These are phyloP conservation scores for Trypoxylus dichotomus DNA, from an alignment of 1,140 invertebrate species.

Conservation along the genomic window DNA sequence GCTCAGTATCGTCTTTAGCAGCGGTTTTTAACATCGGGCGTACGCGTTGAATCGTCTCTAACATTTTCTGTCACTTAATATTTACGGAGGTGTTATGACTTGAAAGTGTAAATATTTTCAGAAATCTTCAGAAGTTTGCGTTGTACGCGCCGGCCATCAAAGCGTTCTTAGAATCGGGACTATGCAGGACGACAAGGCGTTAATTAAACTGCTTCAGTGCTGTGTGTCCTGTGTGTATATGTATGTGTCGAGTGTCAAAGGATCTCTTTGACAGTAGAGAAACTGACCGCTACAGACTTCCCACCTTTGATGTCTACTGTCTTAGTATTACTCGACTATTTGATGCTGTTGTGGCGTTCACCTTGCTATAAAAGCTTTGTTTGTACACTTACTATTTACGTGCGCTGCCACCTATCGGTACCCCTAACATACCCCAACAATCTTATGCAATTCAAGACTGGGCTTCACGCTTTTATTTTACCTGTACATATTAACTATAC, in stretches of 20 bases:
- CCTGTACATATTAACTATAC: too few relatives aligned
- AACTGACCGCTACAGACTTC: constrained; percentile 48
- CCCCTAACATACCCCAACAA: not conserved
- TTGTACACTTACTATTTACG: constrained; percentile 26
- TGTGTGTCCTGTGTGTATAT: constrained; percentile 37
- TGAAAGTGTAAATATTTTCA: constrained; percentile 26
- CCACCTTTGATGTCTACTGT: constrained; percentile 51
- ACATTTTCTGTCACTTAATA: constrained; percentile 22
- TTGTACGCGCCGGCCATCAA: constrained; percentile 32
- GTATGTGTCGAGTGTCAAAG: constrained; percentile 51
- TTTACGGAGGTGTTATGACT: constrained; percentile 23
- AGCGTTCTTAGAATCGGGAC: constrained; percentile 48
- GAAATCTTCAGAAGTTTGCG: constrained; percentile 20
- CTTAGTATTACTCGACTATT: constrained; percentile 51
- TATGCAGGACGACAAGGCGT: constrained; percentile 45
- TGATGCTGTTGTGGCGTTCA: constrained; percentile 51
- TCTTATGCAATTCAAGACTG: not conserved
- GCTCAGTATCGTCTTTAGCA: not conserved
- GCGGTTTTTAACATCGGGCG: not conserved
- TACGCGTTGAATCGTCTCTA: not conserved
- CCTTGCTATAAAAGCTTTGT: constrained; percentile 36
- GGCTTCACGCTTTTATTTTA: not conserved
- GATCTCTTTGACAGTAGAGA: constrained; percentile 45
- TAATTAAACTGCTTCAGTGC: constrained; percentile 47
- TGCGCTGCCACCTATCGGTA: not conserved